phyloP scores from a whole-genome alignment of 2,113 vertebrate genomes.

The Rhabdomys dilectus region DNA sequence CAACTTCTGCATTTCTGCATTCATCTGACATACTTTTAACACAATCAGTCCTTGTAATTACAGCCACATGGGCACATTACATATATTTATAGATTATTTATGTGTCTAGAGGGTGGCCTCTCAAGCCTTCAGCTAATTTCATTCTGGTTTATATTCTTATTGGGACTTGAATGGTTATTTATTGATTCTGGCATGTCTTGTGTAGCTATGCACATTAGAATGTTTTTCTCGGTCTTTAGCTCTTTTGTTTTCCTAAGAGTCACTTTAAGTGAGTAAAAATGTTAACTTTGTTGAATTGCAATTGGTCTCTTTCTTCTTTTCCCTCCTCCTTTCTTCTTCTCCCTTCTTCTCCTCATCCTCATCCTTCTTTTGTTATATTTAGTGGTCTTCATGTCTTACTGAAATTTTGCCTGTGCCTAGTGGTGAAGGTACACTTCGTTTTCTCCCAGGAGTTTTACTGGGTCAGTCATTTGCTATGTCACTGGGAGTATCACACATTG shows the following conservation, averaged over 20 bases:
- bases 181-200: not conserved
- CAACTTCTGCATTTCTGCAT: not conserved
- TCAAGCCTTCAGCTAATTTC: not conserved
- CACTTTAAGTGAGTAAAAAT: not conserved
- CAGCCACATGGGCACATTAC: not conserved
- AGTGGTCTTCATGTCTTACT: not conserved
- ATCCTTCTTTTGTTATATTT: not conserved
- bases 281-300: slow-evolving; percentile 15
- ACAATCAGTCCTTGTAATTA: not conserved
- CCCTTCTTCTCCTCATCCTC: not conserved
- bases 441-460: slow-evolving; percentile 1
- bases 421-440: not conserved
- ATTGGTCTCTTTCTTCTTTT: not conserved
- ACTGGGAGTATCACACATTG: not conserved
- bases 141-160: slow-evolving; percentile 7
- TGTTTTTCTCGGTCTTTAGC: not conserved
- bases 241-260: not conserved
- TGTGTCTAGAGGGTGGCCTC: not conserved
- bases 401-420: not conserved
- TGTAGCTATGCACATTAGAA: not conserved
- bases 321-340: not conserved
- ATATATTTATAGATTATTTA: not conserved
- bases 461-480: not conserved
- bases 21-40: not conserved
- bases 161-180: not conserved